Conservation (phyloP, 2,888 invertebrate species). For the Halictus ligatus region DNA sequence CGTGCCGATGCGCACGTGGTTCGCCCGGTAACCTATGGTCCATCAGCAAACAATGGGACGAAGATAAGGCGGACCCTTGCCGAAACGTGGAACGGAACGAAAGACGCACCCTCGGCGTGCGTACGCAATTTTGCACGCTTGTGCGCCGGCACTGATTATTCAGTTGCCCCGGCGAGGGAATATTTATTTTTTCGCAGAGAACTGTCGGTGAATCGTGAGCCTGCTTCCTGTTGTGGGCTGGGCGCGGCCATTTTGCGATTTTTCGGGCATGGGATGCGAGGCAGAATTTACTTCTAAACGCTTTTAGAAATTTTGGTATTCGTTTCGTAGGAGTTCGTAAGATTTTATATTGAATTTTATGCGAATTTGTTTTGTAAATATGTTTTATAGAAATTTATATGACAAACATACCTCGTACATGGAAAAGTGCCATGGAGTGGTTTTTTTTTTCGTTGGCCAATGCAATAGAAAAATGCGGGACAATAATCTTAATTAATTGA, state of each 20-base stretch:
- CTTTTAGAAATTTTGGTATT: too few species aligned
- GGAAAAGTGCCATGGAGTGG: too few species aligned
- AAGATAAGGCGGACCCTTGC: slow-evolving; percentile 60
- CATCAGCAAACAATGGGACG: slow-evolving; percentile 72
- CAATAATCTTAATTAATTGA: too few species aligned
- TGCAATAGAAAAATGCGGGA: too few species aligned
- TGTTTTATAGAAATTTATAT: too few species aligned
- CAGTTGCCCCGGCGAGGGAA: not conserved
- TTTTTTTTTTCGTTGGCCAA: too few species aligned
- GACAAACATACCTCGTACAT: too few species aligned
- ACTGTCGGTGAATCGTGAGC: not conserved
- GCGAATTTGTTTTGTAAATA: too few species aligned
- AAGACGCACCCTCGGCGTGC: slow-evolving; percentile 26
- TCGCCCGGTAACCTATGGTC: slow-evolving; percentile 58
- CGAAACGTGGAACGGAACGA: slow-evolving; percentile 50
- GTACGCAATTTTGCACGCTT: slow-evolving; percentile 37
- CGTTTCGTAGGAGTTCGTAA: too few species aligned
- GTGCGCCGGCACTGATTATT: slow-evolving; percentile 9
- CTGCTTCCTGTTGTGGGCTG: not conserved
- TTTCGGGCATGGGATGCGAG: not conserved
- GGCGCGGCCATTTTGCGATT: not conserved
- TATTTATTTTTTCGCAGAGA: not conserved
- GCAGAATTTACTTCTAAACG: not conserved
- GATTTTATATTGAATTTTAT: too few species aligned
- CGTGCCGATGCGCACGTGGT: slow-evolving; percentile 72